Percentiles rank a stretch among this genome's conserved stretches.
Evolutionary conservation across 2,888 invertebrate species (phyloP).

Genomic region (Aleiodes testaceus): DNA sequence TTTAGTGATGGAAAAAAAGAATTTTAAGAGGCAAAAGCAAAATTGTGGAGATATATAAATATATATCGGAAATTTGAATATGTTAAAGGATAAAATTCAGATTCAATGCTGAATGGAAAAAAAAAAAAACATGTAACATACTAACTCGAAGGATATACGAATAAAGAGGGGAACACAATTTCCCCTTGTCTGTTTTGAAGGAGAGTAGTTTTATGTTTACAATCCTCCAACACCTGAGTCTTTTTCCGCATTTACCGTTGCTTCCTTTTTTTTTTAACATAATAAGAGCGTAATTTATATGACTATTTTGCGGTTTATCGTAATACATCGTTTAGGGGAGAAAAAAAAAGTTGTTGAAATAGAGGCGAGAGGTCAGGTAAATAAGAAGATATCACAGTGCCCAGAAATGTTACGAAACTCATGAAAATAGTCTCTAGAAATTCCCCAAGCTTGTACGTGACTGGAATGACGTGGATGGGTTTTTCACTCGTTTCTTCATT

Average conservation of each 20-base stretch:
- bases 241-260: neutral
- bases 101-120: slow-evolving; percentile 33
- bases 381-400: neutral
- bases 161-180: slow-evolving; percentile 56
- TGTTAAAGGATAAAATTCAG: slow-evolving; percentile 48
- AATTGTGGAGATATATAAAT: slow-evolving; percentile 53
- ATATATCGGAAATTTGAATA: neutral
- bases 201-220: slow-evolving; percentile 28
- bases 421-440: slow-evolving; percentile 47
- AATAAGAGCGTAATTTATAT: neutral
- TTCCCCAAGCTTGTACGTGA: slow-evolving; percentile 55
- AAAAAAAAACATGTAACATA: slow-evolving; percentile 49
- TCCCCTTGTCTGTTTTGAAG: slow-evolving; percentile 69
- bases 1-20: slow-evolving; percentile 10
- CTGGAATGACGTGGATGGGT: slow-evolving; percentile 46
- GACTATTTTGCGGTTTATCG: neutral
- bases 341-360: too few relatives aligned
- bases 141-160: slow-evolving; percentile 54
- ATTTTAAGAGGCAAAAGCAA: slow-evolving; percentile 33
- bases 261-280: slow-evolving; percentile 42
- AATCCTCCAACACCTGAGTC: too few relatives aligned
- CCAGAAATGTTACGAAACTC: slow-evolving; percentile 35
- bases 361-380: too few relatives aligned
- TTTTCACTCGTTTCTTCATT: neutral
- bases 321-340: too few relatives aligned